Evolutionary conservation across 2,888 invertebrate genomes (phyloP), one percentile per base, ranked within the genome.

Genomic region (Erebia ligea): DNA sequence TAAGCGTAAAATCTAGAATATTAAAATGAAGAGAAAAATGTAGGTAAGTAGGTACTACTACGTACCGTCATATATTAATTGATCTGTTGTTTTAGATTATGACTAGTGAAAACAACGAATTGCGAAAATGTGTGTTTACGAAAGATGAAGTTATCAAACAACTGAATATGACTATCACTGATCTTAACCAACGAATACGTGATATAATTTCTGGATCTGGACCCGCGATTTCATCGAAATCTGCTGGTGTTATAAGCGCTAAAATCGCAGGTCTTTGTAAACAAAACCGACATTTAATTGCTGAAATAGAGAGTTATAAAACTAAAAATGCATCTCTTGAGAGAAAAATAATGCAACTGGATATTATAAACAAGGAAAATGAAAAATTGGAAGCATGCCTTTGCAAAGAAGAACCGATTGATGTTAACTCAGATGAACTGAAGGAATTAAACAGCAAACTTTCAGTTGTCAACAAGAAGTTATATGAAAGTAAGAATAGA

Each of bases 401-500:
- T 1, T 91, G 93, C 68, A 91, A 93, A 81, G 91, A 91, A 56
- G 94, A 95, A 77, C 92, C 93, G 6, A 75, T 83, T 15, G 88
- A 90, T 15, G 75, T 82, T 1, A 88, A 79, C 70, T 85, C 90
- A 1, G 92, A 92, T 73, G 94, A 95, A 81, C 78, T 95, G 0
- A 96, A 95, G 86, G 93, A 92, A 64, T 80, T 96, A 0, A 94
- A 94, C 73, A 95, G 95, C 17, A 96, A 96, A 83, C 81, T 96
- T 0, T 89, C 92, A 11, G 77, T 82, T 1, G 94, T 95, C 0
- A 94, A 93, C 68, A 94, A 94, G 75, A 97, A 96, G 82, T 88
- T 97, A 1, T 95, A 95, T 72, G 96, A 97, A 68, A 94, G 94
- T 25, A 95, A 96, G 79, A 97, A 97, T 81, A 93, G 94, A 75